Base-by-base conservation (phyloP, 2,113 vertebrate species). In the Actenoides lindsayi region DNA sequence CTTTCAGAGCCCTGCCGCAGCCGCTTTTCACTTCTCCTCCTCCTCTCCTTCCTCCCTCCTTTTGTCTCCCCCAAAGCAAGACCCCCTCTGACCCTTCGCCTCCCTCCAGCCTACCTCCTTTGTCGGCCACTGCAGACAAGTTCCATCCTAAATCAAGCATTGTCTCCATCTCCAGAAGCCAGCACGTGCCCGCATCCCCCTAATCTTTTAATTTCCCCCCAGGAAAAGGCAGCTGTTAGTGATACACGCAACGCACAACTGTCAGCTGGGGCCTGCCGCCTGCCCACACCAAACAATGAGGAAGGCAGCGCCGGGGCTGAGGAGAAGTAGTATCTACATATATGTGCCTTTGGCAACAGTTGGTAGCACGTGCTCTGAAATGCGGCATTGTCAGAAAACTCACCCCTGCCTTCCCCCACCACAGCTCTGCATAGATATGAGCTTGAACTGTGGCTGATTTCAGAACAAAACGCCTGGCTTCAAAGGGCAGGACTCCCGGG, bases 181-280 rank as follows among this genome's bases (percentile, higher is more conserved):
- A 98, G 98, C 98, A 98, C 98, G 97, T 98, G 98, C 98, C 98
- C 97, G 96, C 96, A 97, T 96, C 98, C 97, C 97, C 97, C 94
- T 98, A 98, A 98, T 98, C 98, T 98, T 98, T 99, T 98, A 98
- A 99, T 99, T 99, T 98, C 96, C 97, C 98, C 98, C 97, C 96
- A 97, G 98, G 97, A 98, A 97, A 97, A 98, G 98, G 98, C 99
- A 99, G 99, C 99, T 99, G 99, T 99, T 99, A 98, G 98, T 97
- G 97, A 99, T 98, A 98, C 97, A 98, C 76, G 96, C 98, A 98
- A 96, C 64, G 97, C 98, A 98, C 99, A 99, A 99, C 99, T 99
- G 99, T 99, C 98, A 98, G 96, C 96, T 96, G 91, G 95, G 96
- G 97, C 98, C 97, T 93, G 97, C 97, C 76, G 97, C 98, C 96